Base-by-base conservation (phyloP, 2,113 vertebrate species). In the Myotis davidii region DNA sequence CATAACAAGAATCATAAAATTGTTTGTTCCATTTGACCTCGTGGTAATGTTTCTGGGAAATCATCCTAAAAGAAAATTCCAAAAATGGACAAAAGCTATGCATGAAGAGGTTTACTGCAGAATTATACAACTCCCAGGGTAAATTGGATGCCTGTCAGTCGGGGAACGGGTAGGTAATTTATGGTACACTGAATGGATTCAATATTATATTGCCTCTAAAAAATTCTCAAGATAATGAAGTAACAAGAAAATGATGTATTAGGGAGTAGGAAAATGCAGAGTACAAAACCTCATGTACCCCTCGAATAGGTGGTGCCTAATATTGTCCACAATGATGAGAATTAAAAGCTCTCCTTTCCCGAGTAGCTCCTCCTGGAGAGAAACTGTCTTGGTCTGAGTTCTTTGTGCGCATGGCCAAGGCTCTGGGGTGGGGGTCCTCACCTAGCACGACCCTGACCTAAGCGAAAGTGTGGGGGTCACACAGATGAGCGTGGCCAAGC, bases 41-140 rank as follows among this genome's bases (percentile, higher is more conserved):
- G 0, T 5, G 73, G 95, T 20, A 48, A 95, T 94, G 82, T 95
- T 94, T 97, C 95, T 95, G 91, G 94, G 97, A 97, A 97, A 82
- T 88, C 25, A 10, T 84, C 77, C 56, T 82, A 37, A 48, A 76
- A 97, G 76, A 88, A 81, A 92, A 90, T 90, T 82, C 96, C 89
- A 50, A 85, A 92, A 76, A 90, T 88, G 95, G 87, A 76, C 77
- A 77, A 77, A 50, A 83, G 85, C 88, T 69, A 2, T 52, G 95
- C 85, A 7, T 9, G 59, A 52, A 61, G 82, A 95, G 72, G 77
- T 34, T 90, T 14, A 25, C 10, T 70, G 76, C 50, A 52, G 91
- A 70, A 70, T 64, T 23, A 64, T 23, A 64, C 56, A 29, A n/a
- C 81, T 29, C 64, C 1, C 81, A 18, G 6, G 37, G 74, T 16